Evolutionary conservation across 1,140 invertebrate genomes (phyloP).

Genomic region (Panulirus ornatus): DNA sequence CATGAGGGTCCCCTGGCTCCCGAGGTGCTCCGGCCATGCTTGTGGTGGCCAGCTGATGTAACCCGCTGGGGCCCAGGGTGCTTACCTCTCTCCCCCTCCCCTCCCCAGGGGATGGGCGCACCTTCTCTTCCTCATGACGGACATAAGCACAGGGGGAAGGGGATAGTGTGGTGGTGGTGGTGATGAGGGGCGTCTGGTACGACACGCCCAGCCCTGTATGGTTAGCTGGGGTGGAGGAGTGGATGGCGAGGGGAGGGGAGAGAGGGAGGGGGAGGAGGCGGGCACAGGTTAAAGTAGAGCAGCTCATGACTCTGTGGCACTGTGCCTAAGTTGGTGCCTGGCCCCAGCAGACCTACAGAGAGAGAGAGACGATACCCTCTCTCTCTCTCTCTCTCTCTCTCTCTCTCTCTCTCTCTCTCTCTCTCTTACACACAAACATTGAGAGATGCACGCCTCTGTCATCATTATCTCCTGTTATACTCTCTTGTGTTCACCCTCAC

Average conservation of each 20-base stretch:
- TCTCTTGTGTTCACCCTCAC: no score
- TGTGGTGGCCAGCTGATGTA: not conserved
- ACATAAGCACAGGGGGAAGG: no score
- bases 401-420: no score
- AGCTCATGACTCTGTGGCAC: constrained; percentile 5
- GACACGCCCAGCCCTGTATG: not conserved
- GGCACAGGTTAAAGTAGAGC: not conserved
- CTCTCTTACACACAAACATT: no score
- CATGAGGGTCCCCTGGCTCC: not conserved
- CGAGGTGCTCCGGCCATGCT: not conserved
- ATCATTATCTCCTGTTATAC: no score
- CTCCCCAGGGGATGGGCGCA: not conserved
- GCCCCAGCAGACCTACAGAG: no score
- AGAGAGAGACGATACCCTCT: no score
- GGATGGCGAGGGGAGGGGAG: not conserved
- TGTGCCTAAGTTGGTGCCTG: constrained; percentile 5
- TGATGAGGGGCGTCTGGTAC: not conserved
- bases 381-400: no score
- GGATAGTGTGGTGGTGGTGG: not conserved
- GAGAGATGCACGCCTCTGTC: no score
- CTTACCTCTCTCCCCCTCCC: not conserved
- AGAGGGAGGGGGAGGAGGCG: not conserved
- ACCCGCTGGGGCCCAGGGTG: not conserved
- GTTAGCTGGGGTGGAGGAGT: not conserved
- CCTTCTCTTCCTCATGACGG: not conserved